Evolutionary conservation across 2,113 vertebrate genomes (phyloP).

Genomic region (Charina bottae): DNA sequence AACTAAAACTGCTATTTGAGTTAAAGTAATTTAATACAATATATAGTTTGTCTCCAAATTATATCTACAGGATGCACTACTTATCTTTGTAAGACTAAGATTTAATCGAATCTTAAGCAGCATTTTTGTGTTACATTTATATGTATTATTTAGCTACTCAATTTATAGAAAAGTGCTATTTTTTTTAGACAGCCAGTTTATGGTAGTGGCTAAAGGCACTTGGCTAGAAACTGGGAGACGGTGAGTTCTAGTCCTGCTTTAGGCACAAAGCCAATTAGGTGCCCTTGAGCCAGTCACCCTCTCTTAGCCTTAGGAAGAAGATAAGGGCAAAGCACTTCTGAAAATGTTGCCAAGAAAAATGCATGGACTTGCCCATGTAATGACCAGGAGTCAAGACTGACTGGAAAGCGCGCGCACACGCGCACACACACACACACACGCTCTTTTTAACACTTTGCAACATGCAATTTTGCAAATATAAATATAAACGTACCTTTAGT

Average conservation of each 20-base stretch:
- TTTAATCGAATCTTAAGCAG: slow-evolving; percentile 27
- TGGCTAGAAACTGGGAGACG: not conserved
- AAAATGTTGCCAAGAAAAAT: not conserved
- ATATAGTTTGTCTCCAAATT: slow-evolving; percentile 10
- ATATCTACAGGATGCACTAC: not conserved
- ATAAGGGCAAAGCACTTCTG: not conserved
- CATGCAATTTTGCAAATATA: slow-evolving; percentile 22
- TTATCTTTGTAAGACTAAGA: not conserved
- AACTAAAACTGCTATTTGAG: not conserved
- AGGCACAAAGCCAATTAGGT: not conserved
- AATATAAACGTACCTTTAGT: slow-evolving; percentile 86
- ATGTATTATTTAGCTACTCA: slow-evolving; percentile 19
- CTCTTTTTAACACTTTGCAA: not conserved
- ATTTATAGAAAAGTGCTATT: slow-evolving; percentile 1
- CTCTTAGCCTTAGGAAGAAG: not conserved
- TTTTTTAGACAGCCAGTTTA: not conserved
- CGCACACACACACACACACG: not conserved
- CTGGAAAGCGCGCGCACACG: not conserved
- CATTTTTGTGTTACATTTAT: not conserved
- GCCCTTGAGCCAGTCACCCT: not conserved
- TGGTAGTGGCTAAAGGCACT: not conserved
- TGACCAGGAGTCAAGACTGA: not conserved
- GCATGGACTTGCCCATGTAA: not conserved
- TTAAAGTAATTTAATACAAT: not conserved
- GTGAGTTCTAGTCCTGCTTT: not conserved